Evolutionary conservation across 1,140 invertebrate species (phyloP), one percentile per base, ranked within the genome.

Genomic region (Zaprionus capensis): DNA sequence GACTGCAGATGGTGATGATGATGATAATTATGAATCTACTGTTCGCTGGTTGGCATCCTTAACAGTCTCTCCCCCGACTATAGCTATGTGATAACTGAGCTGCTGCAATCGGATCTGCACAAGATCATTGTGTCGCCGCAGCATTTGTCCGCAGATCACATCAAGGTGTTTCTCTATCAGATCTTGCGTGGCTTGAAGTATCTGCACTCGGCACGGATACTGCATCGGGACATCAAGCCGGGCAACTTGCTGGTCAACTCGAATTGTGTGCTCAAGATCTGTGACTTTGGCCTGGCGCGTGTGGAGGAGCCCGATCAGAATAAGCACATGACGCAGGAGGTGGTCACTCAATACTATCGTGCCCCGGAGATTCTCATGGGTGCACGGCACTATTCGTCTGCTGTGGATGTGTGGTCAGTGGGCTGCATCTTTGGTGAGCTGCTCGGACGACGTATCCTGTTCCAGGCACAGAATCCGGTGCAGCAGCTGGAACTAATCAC

Each of bases 141-240:
- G 94, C 97, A 98, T 91, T 96, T 99, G 62, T 99, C 98, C 82
- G 96, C 98, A 63, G 99, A 99, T 94, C 99, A 99, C 95, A 99
- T 99, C 93, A 99, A 99, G 96, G 98, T 99, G 93, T 99, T 99
- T 96, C 97, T 99, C 76, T 99, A 99, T 94, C 99, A 99, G 95
- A 99, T 99, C 93, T 96, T 99, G 84, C 96, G 99, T 95, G 99
- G 98, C 91, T 94, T 99, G 78, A 99, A 99, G 94, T 99, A 99
- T 95, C 95, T 99, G 75, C 99, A 99, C 94, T 99, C 98, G 59
- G 98, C 99, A 24, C 95, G 97, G 91, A 99, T 99, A 92, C 95
- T 99, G 55, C 99, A 99, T 94, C 95, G 99, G 92, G 99, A 99
- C 94, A 99, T 99, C 87, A 99, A 99, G 93, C 99, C 99, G n/a